Conservation (phyloP, 2,113 vertebrate genomes). For the Neodon shergylaensis region DNA sequence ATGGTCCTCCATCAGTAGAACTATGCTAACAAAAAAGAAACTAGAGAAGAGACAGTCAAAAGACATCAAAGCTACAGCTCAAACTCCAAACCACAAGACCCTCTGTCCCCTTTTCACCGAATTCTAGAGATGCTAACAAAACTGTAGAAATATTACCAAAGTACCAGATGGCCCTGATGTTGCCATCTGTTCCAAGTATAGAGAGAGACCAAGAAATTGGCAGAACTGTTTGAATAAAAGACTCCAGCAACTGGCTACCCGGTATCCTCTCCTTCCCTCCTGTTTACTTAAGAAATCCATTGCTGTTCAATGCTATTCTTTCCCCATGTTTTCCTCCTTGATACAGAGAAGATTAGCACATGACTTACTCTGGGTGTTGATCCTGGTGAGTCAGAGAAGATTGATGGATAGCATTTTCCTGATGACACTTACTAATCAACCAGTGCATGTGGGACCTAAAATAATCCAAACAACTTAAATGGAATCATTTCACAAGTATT, state of each 20-base stretch:
- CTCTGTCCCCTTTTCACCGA: background rate
- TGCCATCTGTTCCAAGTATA: background rate
- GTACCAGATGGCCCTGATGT: background rate
- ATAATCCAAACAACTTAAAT: background rate
- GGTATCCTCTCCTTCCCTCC: background rate
- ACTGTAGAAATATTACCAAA: background rate
- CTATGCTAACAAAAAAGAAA: background rate
- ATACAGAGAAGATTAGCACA: background rate
- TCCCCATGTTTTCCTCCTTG: background rate
- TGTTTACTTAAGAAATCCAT: background rate
- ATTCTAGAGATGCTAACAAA: background rate
- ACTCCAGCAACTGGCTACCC: background rate
- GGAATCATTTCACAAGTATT: background rate
- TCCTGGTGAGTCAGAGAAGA: conserved; percentile 8
- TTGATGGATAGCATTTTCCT: background rate
- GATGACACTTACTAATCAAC: background rate
- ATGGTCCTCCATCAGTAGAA: background rate
- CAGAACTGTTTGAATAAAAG: background rate
- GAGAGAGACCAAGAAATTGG: background rate
- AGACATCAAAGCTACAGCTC: background rate
- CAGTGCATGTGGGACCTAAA: background rate
- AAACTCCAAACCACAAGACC: background rate
- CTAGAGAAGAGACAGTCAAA: background rate
- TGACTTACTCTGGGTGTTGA: background rate
- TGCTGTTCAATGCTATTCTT: background rate